Percentiles rank a stretch among this genome's conserved stretches.
Conservation (phyloP, 1,140 invertebrate genomes). For the Rhopalosiphum maidis region DNA sequence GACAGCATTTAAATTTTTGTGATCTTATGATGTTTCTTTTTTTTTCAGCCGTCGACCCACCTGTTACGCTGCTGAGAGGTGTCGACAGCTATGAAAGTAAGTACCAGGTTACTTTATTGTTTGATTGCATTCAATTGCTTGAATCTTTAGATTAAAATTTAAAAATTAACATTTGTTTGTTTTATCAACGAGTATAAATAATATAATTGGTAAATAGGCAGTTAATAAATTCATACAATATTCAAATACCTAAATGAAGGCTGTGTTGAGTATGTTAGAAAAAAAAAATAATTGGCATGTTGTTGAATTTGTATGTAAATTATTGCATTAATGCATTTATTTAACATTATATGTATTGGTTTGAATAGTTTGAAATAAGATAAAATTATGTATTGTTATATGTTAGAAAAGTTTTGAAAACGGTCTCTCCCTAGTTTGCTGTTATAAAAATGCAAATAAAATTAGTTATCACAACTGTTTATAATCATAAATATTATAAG, state of each 20-base stretch:
- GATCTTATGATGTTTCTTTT: not conserved
- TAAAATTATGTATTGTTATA: too few species aligned
- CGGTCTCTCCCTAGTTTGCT: too few species aligned
- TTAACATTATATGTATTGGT: too few species aligned
- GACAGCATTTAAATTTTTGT: not conserved
- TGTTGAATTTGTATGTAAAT: not conserved
- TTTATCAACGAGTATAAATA: not conserved
- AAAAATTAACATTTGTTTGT: not conserved
- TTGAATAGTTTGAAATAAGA: too few species aligned
- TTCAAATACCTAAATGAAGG: not conserved
- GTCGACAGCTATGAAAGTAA: constrained; percentile 45
- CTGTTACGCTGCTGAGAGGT: not conserved
- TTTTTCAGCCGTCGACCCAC: constrained; percentile 35
- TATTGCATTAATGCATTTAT: not conserved
- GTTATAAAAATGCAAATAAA: too few species aligned
- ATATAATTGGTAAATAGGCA: not conserved
- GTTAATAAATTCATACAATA: not conserved
- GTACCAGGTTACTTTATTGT: not conserved
- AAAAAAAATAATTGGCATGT: not conserved
- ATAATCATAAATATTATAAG: not conserved
- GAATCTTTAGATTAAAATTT: not conserved
- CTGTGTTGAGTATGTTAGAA: not conserved
- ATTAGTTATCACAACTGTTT: too few species aligned
- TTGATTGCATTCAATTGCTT: not conserved
- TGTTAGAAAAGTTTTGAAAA: too few species aligned